These are phyloP conservation scores for Hyphantria cunea DNA, from an alignment of 1,140 invertebrate species.

Conservation along the genomic window DNA sequence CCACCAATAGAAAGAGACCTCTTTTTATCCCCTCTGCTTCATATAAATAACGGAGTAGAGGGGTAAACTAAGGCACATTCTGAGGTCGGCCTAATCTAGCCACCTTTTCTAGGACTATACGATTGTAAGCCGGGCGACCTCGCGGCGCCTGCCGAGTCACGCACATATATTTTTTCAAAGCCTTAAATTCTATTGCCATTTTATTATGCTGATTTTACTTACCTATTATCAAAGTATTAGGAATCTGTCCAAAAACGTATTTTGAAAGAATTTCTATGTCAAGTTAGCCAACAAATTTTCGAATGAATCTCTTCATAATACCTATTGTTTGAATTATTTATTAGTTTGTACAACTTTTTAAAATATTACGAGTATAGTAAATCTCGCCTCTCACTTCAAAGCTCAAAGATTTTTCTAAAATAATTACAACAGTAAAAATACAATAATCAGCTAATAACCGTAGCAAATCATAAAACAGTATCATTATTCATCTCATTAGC, in stretches of 20 bases:
- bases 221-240: conserved; percentile 33
- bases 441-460: no score
- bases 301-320: no score
- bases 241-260: conserved; percentile 26
- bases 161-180: conserved; percentile 74
- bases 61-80: conserved; percentile 41
- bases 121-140: conserved; percentile 69
- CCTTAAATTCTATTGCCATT: conserved; percentile 60
- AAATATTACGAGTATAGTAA: no score
- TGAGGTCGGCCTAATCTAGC: conserved; percentile 51
- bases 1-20: conserved; percentile 46
- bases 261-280: neutral
- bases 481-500: no score
- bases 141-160: conserved; percentile 77
- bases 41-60: conserved; percentile 33
- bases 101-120: conserved; percentile 66
- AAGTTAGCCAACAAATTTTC: no score
- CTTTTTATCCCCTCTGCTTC: conserved; percentile 23
- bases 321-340: no score
- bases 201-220: conserved; percentile 39
- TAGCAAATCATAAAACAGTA: no score
- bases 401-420: no score
- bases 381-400: no score
- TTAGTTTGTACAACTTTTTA: no score
- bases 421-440: no score